Percentiles rank a stretch among this genome's conserved stretches.
phyloP scores from a whole-genome alignment of 1,140 invertebrate species.

The Telenomus remus region DNA sequence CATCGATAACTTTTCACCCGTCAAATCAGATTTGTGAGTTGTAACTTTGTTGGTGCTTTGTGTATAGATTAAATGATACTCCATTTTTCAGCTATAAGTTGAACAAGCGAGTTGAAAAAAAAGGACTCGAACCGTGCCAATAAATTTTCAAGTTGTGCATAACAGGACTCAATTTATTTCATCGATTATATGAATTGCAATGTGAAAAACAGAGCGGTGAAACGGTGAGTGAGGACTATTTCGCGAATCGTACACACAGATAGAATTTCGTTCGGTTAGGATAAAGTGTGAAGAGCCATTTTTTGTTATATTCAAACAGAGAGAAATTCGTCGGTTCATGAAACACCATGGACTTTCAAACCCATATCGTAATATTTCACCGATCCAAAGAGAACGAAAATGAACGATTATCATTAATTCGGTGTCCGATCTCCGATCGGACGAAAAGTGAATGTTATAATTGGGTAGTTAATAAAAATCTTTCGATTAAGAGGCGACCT shows the following conservation, averaged over 20 bases:
- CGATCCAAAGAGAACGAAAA: neutral
- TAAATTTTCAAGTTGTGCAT: neutral
- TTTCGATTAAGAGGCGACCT: no score
- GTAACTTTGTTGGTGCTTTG: no score
- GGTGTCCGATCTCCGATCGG: no score
- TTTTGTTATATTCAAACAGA: neutral
- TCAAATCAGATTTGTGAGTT: no score
- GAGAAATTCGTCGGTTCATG: neutral
- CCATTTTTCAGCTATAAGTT: no score
- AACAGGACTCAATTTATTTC: slow-evolving; percentile 1
- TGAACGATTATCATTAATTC: no score
- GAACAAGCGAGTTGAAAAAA: neutral
- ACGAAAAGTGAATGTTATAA: no score
- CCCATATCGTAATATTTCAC: neutral
- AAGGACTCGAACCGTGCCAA: neutral
- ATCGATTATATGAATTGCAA: neutral
- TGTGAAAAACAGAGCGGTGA: neutral
- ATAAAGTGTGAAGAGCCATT: neutral
- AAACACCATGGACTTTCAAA: neutral
- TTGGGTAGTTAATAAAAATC: no score
- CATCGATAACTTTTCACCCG: no score
- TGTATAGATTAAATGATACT: no score
- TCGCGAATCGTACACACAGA: neutral
- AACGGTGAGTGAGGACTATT: neutral
- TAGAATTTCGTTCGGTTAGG: neutral